phyloP scores from a whole-genome alignment of 2,888 invertebrate genomes.

The Latrodectus hesperus region DNA sequence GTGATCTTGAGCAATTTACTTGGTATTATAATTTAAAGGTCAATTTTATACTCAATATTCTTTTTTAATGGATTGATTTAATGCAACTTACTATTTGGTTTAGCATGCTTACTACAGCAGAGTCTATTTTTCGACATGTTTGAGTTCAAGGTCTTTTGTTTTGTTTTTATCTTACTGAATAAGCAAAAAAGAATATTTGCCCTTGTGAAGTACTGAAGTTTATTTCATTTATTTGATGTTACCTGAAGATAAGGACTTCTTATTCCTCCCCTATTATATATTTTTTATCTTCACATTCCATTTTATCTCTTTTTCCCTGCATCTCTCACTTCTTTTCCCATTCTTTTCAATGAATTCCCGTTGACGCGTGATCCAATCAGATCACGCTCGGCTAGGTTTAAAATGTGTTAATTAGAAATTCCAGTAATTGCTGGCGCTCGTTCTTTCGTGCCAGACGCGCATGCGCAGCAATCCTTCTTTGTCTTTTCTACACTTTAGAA shows the following conservation, averaged over 20 bases:
- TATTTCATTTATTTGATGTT: slow-evolving; percentile 7
- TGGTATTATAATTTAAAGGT: too few relatives aligned
- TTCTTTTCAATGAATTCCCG: slow-evolving; percentile 25
- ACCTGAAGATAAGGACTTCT: slow-evolving; percentile 28
- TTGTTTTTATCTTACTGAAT: too few relatives aligned
- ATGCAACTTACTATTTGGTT: too few relatives aligned
- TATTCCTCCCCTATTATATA: slow-evolving; percentile 1
- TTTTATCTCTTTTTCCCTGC: slow-evolving; percentile 15
- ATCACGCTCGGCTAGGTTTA: slow-evolving; percentile 63
- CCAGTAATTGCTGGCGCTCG: slow-evolving; percentile 66
- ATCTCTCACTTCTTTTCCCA: slow-evolving; percentile 13
- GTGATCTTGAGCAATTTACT: too few relatives aligned
- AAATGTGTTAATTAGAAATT: slow-evolving; percentile 70
- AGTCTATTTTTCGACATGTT: too few relatives aligned
- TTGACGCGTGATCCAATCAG: slow-evolving; percentile 64
- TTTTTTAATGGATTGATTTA: too few relatives aligned
- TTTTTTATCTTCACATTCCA: not conserved
- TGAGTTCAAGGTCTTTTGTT: too few relatives aligned
- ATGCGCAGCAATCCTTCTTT: slow-evolving; percentile 50
- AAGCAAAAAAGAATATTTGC: too few relatives aligned
- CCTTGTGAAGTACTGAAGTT: too few relatives aligned
- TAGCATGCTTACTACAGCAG: too few relatives aligned
- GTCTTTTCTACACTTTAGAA: slow-evolving; percentile 57
- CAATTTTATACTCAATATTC: too few relatives aligned
- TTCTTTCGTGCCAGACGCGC: slow-evolving; percentile 26